Conservation (phyloP, 2,888 invertebrate species). For the Conchocele bisecta region DNA sequence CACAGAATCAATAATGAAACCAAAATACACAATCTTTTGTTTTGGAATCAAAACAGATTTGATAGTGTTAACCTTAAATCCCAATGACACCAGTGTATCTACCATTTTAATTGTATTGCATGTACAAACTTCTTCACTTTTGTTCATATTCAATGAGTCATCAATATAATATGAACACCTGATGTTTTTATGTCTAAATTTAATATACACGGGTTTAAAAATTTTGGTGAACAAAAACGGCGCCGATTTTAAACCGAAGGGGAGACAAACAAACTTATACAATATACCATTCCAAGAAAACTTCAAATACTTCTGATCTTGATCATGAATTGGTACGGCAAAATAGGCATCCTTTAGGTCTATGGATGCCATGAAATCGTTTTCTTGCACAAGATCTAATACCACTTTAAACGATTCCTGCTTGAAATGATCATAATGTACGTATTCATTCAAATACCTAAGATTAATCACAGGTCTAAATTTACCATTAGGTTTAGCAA, state of each 20-base stretch:
- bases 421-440: conserved; percentile 41
- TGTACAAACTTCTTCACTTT: background rate
- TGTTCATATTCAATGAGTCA: conserved; percentile 25
- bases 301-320: conserved; percentile 27
- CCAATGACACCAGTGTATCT: conserved; percentile 2
- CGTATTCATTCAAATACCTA: conserved; percentile 30
- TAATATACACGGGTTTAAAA: conserved; percentile 17
- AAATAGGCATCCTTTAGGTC: conserved; percentile 27
- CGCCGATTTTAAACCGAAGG: background rate
- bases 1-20: conserved; percentile 27
- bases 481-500: background rate
- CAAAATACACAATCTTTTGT: conserved; percentile 22
- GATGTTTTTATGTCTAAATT: conserved; percentile 18
- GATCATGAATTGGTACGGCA: conserved; percentile 16
- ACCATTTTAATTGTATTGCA: background rate
- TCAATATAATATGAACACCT: conserved; percentile 36
- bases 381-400: conserved; percentile 24
- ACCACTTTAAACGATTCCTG: conserved; percentile 32
- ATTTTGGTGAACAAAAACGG: conserved; percentile 20
- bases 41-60: conserved; percentile 6
- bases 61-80: conserved; percentile 4
- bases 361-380: conserved; percentile 21
- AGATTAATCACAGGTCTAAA: conserved; percentile 6
- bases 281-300: conserved; percentile 19
- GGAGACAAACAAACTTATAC: conserved; percentile 24